A percentile compares a stretch with the other conserved stretches of the same genome.
Conservation (phyloP, 2,113 vertebrate species). For the Cyprinodon variegatus region DNA sequence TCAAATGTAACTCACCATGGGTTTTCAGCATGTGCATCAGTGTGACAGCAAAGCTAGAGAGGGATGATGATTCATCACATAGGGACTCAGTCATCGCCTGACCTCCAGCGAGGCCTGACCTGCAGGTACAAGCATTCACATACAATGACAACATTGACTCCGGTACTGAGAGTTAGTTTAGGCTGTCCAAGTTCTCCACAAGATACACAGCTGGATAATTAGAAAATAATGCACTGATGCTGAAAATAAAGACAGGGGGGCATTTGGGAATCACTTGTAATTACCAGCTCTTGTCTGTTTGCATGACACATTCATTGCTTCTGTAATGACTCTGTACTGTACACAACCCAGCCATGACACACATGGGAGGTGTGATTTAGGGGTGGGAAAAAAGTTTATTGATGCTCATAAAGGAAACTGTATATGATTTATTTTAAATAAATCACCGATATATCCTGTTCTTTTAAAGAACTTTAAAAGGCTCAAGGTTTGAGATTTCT, state of each 20-base stretch:
- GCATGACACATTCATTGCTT: slow-evolving; percentile 45
- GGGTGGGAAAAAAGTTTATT: background rate
- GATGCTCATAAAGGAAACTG: background rate
- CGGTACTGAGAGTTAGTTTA: slow-evolving; percentile 19
- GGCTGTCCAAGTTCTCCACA: slow-evolving; percentile 53
- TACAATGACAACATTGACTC: slow-evolving; percentile 31
- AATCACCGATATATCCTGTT: no score
- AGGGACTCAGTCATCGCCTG: slow-evolving; percentile 41
- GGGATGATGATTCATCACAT: slow-evolving; percentile 58
- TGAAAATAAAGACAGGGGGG: slow-evolving; percentile 67
- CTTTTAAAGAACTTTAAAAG: no score
- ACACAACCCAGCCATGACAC: slow-evolving; percentile 23
- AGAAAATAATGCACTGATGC: slow-evolving; percentile 70
- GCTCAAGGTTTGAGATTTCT: no score
- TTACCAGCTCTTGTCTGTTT: slow-evolving; percentile 60
- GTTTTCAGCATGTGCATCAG: slow-evolving; percentile 34
- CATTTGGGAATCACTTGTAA: slow-evolving; percentile 64
- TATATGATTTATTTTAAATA: no score
- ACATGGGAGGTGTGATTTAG: slow-evolving; percentile 12
- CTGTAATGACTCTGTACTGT: slow-evolving; percentile 58
- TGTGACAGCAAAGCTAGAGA: slow-evolving; percentile 38
- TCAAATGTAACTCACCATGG: slow-evolving; percentile 46
- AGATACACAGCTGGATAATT: slow-evolving; percentile 68
- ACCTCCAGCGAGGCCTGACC: slow-evolving; percentile 39
- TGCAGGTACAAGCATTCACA: slow-evolving; percentile 42